Base-by-base conservation (phyloP, 64 coral and sea anemone species). In the Acropora yongei region DNA sequence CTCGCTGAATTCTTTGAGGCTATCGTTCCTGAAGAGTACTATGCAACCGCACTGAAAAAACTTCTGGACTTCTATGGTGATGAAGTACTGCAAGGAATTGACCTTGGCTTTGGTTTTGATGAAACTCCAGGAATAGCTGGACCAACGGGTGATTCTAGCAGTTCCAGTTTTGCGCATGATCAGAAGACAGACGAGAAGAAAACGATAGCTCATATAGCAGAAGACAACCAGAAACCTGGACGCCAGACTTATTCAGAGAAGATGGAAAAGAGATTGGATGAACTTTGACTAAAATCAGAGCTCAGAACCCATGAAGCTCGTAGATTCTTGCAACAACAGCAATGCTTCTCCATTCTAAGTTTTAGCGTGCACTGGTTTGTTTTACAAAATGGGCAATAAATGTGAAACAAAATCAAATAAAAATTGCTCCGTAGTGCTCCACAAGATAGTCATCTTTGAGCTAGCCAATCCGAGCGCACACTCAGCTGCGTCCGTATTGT, bases 1-100 rank as follows among this genome's bases (percentile, higher is more conserved):
- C 72, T 98, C 42, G 93, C 96, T 53, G 96, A 98, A 17, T 83
- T 95, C 41, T 84, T 98, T 41, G 96, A 98, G 49, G 88, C 87
- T 63, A 65, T 93, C 6, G 94, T 98, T 8, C 93, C 91, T 41
- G 96, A 98, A 74, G 68, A 93, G 49, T 89, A 93, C 8, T 98
- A 88, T 63, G 67, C 76, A n/a, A 66, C 55, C 12, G 80, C 90
- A 53, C 78, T 98, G 5, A 66, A 80, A 13, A 89, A 91, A 16
- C 78, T 98, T 57, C 71, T 86, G 44, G 76, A 90, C 44, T 83
- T 93, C 17, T 98, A 95, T 90, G 96, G 96, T 4, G 78, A 88
- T 40, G 90, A 93, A 11, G 91, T 98, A 18, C 76, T 98, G 77
- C 83, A 95, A 61, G 96, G 96, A 19, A 41, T 98, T 4, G 91